phyloP scores from a whole-genome alignment of 2,888 invertebrate species.

The Entomobrya proxima region DNA sequence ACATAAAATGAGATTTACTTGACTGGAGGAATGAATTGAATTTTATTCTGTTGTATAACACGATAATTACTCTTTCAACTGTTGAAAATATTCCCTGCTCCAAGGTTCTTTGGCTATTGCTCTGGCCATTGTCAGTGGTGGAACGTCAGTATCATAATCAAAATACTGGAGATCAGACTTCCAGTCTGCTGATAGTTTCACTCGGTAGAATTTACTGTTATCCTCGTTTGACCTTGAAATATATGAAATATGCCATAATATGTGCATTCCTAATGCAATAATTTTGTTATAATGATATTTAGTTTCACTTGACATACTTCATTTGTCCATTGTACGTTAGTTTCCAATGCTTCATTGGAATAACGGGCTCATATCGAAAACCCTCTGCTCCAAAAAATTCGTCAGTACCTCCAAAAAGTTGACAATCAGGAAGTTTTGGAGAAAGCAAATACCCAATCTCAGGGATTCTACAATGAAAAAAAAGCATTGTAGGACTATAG shows the following conservation, averaged over 20 bases:
- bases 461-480: constrained; percentile 81
- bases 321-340: constrained; percentile 84
- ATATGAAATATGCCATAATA: background rate
- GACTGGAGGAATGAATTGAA: background rate
- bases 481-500: too few relatives aligned
- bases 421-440: constrained; percentile 84
- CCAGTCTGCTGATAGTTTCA: constrained; percentile 81
- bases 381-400: constrained; percentile 84
- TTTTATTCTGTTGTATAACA: too few relatives aligned
- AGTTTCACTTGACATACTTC: constrained; percentile 78
- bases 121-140: constrained; percentile 83
- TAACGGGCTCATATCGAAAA: constrained; percentile 82
- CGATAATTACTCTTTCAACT: constrained; percentile 82
- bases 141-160: constrained; percentile 86
- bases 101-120: constrained; percentile 87
- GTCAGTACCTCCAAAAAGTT: constrained; percentile 81
- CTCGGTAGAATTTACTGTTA: constrained; percentile 79
- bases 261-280: too few relatives aligned
- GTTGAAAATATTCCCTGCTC: constrained; percentile 83
- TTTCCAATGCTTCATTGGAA: constrained; percentile 87
- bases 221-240: constrained; percentile 77
- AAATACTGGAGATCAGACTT: constrained; percentile 81
- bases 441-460: constrained; percentile 84
- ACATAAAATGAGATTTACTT: too few relatives aligned
- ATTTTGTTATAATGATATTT: background rate